Evolutionary conservation across 2,888 invertebrate species (phyloP).

Genomic region (Andrena fulva): DNA sequence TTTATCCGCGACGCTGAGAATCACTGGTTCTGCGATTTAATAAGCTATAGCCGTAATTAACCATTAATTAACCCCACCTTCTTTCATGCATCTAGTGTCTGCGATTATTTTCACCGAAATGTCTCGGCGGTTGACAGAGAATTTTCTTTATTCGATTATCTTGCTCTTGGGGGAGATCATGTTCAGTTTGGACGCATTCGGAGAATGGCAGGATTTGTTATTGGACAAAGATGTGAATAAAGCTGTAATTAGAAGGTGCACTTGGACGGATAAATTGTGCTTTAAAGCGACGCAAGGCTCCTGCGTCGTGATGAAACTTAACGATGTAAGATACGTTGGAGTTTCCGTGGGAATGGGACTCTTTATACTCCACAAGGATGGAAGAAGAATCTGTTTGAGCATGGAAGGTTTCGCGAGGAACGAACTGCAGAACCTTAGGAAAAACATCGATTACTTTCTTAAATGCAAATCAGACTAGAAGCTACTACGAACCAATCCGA

Average conservation of each 20-base stretch:
- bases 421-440: conserved; percentile 69
- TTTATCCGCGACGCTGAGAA: too few relatives aligned
- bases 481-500: not conserved
- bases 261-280: conserved; percentile 74
- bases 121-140: conserved; percentile 64
- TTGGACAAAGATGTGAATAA: conserved; percentile 71
- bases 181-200: conserved; percentile 73
- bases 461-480: conserved; percentile 48
- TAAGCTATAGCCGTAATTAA: not conserved
- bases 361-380: conserved; percentile 70
- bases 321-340: conserved; percentile 75
- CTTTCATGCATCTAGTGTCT: conserved; percentile 68
- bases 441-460: conserved; percentile 70
- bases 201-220: conserved; percentile 75
- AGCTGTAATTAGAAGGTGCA: conserved; percentile 66
- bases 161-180: conserved; percentile 71
- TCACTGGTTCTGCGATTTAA: too few relatives aligned
- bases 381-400: conserved; percentile 65
- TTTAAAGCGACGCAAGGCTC: conserved; percentile 42
- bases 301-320: conserved; percentile 64
- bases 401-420: conserved; percentile 67
- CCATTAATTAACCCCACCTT: not conserved
- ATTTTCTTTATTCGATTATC: conserved; percentile 57
- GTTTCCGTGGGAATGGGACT: conserved; percentile 71
- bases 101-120: conserved; percentile 64